A percentile compares a stretch with the other conserved stretches of the same genome.
phyloP scores from a whole-genome alignment of 1,140 invertebrate species.

The Ceratitis capitata region DNA sequence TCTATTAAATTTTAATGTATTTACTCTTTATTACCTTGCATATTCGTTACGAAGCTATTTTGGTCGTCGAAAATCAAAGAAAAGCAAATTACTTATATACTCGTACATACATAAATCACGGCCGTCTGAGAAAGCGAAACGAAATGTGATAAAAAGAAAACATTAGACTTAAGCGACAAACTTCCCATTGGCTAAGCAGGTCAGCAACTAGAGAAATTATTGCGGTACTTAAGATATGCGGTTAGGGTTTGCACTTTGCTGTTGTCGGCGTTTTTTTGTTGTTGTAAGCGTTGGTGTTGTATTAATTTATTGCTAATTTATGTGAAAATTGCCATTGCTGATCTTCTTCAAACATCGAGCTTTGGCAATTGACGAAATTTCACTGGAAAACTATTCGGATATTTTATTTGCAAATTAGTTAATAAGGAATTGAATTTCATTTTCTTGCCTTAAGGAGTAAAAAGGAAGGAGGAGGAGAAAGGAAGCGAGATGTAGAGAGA shows the following conservation, averaged over 20 bases:
- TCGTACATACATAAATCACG: neutral
- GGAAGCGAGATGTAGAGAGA: no score
- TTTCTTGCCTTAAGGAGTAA: no score
- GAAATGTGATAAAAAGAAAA: neutral
- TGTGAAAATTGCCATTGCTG: neutral
- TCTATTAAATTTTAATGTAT: neutral
- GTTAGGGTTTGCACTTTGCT: neutral
- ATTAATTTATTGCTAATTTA: neutral
- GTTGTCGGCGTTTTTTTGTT: neutral
- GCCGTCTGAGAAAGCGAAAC: neutral
- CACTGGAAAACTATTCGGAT: no score
- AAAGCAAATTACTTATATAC: neutral
- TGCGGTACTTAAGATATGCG: constrained; percentile 2
- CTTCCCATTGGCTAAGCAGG: neutral
- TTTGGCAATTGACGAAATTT: no score
- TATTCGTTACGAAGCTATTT: neutral
- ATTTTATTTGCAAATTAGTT: no score
- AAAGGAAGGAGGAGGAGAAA: no score
- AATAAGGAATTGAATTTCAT: no score
- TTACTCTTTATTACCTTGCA: neutral
- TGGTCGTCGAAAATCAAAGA: neutral
- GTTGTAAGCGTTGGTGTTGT: neutral
- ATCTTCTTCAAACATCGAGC: no score
- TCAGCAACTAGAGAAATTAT: constrained; percentile 4
- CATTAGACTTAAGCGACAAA: neutral